These are phyloP conservation scores for Drosophila orosa DNA, from an alignment of 1,140 invertebrate species.

Conservation along the genomic window DNA sequence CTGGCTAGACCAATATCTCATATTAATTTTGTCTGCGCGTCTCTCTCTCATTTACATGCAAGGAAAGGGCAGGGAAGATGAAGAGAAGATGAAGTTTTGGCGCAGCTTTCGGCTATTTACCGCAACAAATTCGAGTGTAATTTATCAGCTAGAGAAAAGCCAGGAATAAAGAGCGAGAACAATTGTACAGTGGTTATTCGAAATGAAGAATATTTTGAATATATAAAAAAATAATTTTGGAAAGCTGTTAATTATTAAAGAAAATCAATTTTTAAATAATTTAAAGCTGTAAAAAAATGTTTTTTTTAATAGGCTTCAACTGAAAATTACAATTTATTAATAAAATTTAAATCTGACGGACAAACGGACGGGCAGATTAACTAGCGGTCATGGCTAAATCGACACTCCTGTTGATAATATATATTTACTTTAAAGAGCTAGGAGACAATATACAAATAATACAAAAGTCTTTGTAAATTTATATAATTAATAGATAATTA, in stretches of 20 bases:
- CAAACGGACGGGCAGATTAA: background rate
- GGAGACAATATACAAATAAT: too few species aligned
- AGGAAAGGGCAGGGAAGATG: too few species aligned
- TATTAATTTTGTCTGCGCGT: constrained; percentile 42
- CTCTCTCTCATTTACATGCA: constrained; percentile 47
- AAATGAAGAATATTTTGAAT: background rate
- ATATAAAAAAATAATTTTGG: background rate
- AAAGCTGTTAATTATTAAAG: too few species aligned
- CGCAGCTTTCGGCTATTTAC: constrained; percentile 51
- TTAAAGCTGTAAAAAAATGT: background rate
- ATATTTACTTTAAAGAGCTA: too few species aligned
- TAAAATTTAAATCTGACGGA: background rate
- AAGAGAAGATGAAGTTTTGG: constrained; percentile 25
- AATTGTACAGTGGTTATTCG: constrained; percentile 3
- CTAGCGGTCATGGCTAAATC: background rate
- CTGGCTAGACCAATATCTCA: constrained; percentile 50
- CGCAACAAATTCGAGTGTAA: constrained; percentile 49
- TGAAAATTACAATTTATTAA: background rate
- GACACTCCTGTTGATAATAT: background rate
- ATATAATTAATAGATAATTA: too few species aligned
- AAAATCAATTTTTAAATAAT: background rate
- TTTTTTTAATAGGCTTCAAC: background rate
- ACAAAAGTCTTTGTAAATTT: too few species aligned
- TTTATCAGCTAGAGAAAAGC: constrained; percentile 37
- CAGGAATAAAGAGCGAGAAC: background rate